These are phyloP conservation scores for Crossoptilon crossoptilon DNA, from an alignment of 2,797 vertebrate species.

Conservation along the genomic window DNA sequence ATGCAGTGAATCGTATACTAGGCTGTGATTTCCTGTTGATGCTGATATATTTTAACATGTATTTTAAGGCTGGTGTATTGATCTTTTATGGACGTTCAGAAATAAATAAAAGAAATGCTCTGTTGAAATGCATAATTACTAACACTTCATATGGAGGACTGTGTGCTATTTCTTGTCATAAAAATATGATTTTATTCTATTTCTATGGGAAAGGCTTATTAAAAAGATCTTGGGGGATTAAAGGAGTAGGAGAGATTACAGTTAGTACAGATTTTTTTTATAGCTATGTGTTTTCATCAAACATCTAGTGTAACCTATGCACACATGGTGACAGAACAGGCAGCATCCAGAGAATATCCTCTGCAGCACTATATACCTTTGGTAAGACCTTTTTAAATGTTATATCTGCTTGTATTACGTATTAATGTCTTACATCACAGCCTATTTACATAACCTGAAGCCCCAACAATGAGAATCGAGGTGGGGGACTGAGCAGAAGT, in stretches of 20 bases:
- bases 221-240: conserved; percentile 44
- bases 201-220: conserved; percentile 55
- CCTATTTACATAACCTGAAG: neutral
- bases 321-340: neutral
- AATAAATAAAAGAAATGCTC: conserved; percentile 22
- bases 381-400: neutral
- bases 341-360: neutral
- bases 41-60: neutral
- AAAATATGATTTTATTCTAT: conserved; percentile 44
- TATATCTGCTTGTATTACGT: neutral
- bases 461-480: neutral
- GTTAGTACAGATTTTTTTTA: neutral
- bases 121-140: conserved; percentile 25
- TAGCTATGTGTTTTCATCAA: neutral
- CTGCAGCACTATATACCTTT: neutral
- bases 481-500: neutral
- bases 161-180: conserved; percentile 16
- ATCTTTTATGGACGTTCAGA: neutral
- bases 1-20: neutral
- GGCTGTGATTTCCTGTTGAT: conserved; percentile 11
- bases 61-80: neutral
- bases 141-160: neutral
- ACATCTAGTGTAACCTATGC: rapidly evolving
- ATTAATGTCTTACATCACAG: neutral
- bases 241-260: conserved; percentile 17